Conservation (phyloP, 2,797 vertebrate species). For the Peromyscus aztecus region DNA sequence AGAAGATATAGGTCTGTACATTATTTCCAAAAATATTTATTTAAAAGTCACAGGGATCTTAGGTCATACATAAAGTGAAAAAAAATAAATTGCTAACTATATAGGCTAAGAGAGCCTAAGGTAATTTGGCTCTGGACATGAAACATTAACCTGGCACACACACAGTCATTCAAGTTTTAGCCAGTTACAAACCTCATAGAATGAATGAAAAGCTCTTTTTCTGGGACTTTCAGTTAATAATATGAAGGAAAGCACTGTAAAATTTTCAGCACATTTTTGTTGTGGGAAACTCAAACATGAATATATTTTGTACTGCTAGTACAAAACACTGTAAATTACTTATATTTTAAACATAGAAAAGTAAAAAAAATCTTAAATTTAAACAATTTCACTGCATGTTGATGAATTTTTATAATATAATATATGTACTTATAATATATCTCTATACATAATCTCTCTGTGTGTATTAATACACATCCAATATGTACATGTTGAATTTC, state of each 20-base stretch:
- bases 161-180: background rate
- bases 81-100: background rate
- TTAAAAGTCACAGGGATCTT: background rate
- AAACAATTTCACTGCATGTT: background rate
- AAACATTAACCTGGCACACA: background rate
- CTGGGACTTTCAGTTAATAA: background rate
- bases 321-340: background rate
- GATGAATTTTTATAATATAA: background rate
- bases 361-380: conserved; percentile 5
- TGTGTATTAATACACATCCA: background rate
- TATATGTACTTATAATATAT: background rate
- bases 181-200: background rate
- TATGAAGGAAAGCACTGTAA: background rate
- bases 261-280: background rate
- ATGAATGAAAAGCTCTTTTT: background rate
- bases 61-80: background rate
- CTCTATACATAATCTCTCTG: background rate
- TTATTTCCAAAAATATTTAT: background rate
- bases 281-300: background rate
- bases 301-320: background rate
- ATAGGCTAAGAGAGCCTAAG: background rate
- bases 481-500: background rate
- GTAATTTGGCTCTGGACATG: background rate
- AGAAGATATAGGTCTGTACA: background rate
- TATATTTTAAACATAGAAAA: background rate